Base-by-base conservation (phyloP, 2,888 invertebrate genomes). In the Coelopa pilipes region DNA sequence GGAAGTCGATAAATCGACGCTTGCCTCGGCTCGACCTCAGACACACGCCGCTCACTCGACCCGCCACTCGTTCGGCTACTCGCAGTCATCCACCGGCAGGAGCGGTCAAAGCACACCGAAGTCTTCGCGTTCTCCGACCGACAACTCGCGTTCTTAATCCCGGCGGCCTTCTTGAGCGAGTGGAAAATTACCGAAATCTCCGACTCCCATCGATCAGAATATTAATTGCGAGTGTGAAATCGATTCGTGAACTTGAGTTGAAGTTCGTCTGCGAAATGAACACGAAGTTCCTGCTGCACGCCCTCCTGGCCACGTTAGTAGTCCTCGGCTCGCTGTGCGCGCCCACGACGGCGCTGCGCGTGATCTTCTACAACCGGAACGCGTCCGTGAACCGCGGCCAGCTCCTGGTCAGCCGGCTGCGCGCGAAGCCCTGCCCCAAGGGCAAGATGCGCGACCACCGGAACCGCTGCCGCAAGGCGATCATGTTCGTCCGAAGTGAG, bases 401-500 rank as follows among this genome's bases (percentile, higher is more conserved):
- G 75, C 77, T 86, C 50, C 79, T 86, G 24, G 74, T 82, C 5
- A 82, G 82, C 0, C 74, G 80, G 3, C 77, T 72, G 10, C 72
- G 80, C 15, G 1, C 69, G 5, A 78, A 77, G 1, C 82, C 84
- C 4, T 86, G 86, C 73, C 83, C 83, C 4, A 76, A 73, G 10
- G 86, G 86, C 0, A 80, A 81, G 74, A 81, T 82, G 80, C 79
- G 84, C 1, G 86, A 86, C 73, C 83, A 85, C 76, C 83, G 83
- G 5, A 80, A 84, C 78, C 82, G 83, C 9, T 86, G 86, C 72
- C 81, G 86, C 15, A 80, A 82, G 7, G 83, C 83, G 3, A 69
- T 85, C 19, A 79, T 77, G 67, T 86, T 84, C 34, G 79, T 77
- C 15, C 75, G 77, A 76, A 74, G 81, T 80, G 77, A 80, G 79